These are phyloP conservation scores for Sylvilagus floridanus DNA, from an alignment of 2,797 vertebrate genomes.

Conservation along the genomic window DNA sequence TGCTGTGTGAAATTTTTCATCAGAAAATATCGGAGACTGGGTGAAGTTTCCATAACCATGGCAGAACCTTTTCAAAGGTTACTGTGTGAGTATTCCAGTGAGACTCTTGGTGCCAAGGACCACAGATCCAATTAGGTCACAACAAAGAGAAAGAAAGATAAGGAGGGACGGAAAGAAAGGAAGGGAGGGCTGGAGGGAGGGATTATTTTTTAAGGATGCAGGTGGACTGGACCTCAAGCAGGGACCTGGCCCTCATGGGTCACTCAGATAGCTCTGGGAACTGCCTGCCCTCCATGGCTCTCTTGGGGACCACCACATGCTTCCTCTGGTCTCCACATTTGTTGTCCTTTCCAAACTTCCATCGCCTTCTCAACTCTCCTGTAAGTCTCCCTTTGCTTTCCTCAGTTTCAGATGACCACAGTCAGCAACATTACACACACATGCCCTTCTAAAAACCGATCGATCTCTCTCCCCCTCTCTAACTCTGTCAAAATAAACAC, in stretches of 20 bases:
- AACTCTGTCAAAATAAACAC: too few relatives aligned
- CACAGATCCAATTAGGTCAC: not conserved
- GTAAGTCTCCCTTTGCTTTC: not conserved
- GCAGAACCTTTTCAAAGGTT: not conserved
- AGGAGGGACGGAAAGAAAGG: too few relatives aligned
- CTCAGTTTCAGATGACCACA: not conserved
- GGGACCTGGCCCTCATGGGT: not conserved
- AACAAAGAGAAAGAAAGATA: not conserved
- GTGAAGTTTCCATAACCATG: not conserved
- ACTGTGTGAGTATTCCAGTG: not conserved
- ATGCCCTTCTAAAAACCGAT: not conserved
- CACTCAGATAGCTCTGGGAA: not conserved
- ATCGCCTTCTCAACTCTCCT: not conserved
- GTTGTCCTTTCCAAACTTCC: not conserved
- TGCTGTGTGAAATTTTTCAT: not conserved
- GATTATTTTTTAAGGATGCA: not conserved
- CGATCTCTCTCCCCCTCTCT: not conserved
- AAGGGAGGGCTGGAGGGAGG: too few relatives aligned
- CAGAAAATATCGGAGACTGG: not conserved
- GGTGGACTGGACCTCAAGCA: not conserved
- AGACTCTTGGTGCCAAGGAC: not conserved
- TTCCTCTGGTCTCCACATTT: not conserved
- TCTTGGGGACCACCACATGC: not conserved
- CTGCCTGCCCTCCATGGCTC: not conserved
- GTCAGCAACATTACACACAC: not conserved